Percentiles rank a stretch among this genome's conserved stretches.
Conservation (phyloP, 2,888 invertebrate species). For the Eustalomyia histrio region DNA sequence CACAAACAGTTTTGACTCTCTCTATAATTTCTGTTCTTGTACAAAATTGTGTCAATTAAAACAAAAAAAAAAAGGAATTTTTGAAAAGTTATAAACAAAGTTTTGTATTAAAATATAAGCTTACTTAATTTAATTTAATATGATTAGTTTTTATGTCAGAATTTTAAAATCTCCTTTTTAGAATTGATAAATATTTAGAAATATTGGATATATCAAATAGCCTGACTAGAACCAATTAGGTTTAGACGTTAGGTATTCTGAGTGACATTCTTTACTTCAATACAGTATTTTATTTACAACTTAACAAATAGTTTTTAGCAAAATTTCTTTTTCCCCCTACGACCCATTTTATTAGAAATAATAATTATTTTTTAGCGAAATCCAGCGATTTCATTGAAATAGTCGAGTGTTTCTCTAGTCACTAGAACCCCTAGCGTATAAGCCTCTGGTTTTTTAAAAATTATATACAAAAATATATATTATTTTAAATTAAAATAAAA, state of each 20-base stretch:
- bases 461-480: conserved; percentile 21
- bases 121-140: conserved; percentile 28
- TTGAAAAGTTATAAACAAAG: conserved; percentile 24
- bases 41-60: conserved; percentile 71
- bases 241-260: conserved; percentile 61
- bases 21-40: conserved; percentile 67
- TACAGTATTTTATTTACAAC: conserved; percentile 50
- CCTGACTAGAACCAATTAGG: conserved; percentile 51
- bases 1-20: conserved; percentile 60
- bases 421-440: conserved; percentile 72
- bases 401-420: conserved; percentile 76
- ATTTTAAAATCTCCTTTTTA: neutral
- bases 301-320: conserved; percentile 17
- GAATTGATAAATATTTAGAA: neutral
- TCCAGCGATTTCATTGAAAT: conserved; percentile 31
- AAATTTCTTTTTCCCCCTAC: conserved; percentile 5
- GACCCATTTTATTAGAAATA: neutral
- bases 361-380: conserved; percentile 20
- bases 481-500: conserved; percentile 45
- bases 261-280: conserved; percentile 63
- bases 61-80: conserved; percentile 59
- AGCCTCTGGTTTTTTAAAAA: conserved; percentile 51
- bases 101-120: conserved; percentile 1
- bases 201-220: neutral
- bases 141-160: conserved; percentile 39